Base-by-base conservation (phyloP, 2,888 invertebrate species). In the Drosophila koepferae region DNA sequence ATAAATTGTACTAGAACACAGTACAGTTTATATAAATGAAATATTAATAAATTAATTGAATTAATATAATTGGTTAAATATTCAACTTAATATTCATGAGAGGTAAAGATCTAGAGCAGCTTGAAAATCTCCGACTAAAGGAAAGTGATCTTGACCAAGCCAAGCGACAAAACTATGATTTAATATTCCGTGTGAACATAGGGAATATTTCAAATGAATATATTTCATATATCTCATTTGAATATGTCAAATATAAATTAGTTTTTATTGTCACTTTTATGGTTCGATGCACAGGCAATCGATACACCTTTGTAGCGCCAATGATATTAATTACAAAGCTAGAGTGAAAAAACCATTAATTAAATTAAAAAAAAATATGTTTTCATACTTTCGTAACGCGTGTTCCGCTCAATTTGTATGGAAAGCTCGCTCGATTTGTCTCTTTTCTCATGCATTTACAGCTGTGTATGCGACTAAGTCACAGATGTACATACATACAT, bases 401-500 rank as follows among this genome's bases (percentile, higher is more conserved):
- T 34, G 16, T 69, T 69, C 28, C 48, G 59, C 56, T 60, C 59
- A 53, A 69, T 66, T 65, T 46, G 34, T 18, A n/a, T 40, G 55
- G 55, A 28, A 31, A 41, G 8, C 41, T 9, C 41, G 40, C 55
- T 40, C 41, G 55, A 55, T 41, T 28, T 43, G 12, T 5, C 55
- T 5, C 28, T 28, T 18, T 31, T n/a, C 40, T 4, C 40, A 2
- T 34, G 2, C 9, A 9, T 20, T 31, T 16, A 40, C 48, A 38
- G 2, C 8, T 36, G n/a, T 10, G 34, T 2, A 18, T 48, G 46
- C 5, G 38, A 40, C 54, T 54, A 54, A 54, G 54, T 40, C 54
- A n/a, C 23, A 20, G 3, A 1, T 28, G n/a, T 16, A 49, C 3
- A 49, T 16, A 49, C 3, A 49, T 18, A 28, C 28, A 28, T 28